phyloP scores from a whole-genome alignment of 2,888 invertebrate species.

The Acanthosepion esculentum region DNA sequence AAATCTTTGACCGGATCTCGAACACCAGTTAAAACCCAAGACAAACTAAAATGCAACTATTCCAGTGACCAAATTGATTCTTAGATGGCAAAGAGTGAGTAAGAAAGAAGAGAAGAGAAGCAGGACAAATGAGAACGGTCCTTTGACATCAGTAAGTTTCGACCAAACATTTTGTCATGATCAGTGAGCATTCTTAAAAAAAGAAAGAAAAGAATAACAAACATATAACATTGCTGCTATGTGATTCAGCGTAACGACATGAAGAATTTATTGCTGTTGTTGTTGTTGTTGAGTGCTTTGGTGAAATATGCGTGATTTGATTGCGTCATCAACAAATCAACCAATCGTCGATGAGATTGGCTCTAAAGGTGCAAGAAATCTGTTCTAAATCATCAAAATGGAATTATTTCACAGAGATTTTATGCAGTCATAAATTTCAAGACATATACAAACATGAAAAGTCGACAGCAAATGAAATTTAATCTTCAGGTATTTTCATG shows the following conservation, averaged over 20 bases:
- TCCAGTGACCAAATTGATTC: too few relatives aligned
- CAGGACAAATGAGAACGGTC: neutral
- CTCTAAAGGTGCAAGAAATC: neutral
- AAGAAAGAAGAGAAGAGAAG: too few relatives aligned
- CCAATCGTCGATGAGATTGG: neutral
- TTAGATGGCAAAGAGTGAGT: too few relatives aligned
- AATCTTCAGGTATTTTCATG: too few relatives aligned
- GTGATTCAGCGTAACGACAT: neutral
- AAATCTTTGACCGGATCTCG: too few relatives aligned
- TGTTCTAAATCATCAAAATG: neutral
- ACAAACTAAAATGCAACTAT: too few relatives aligned
- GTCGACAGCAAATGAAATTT: too few relatives aligned
- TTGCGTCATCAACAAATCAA: neutral
- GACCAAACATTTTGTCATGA: constrained; percentile 13
- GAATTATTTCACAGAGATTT: neutral
- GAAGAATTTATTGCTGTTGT: too few relatives aligned
- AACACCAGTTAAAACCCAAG: too few relatives aligned
- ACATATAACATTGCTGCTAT: neutral
- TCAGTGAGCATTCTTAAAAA: neutral
- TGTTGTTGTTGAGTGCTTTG: neutral
- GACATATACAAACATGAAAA: too few relatives aligned
- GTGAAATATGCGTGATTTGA: neutral
- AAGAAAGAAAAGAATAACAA: neutral
- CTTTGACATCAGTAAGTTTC: neutral
- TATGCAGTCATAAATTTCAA: too few relatives aligned